A percentile compares a stretch with the other conserved stretches of the same genome.
These are phyloP conservation scores for Pantala flavescens DNA, from an alignment of 1,140 invertebrate species.

Conservation along the genomic window DNA sequence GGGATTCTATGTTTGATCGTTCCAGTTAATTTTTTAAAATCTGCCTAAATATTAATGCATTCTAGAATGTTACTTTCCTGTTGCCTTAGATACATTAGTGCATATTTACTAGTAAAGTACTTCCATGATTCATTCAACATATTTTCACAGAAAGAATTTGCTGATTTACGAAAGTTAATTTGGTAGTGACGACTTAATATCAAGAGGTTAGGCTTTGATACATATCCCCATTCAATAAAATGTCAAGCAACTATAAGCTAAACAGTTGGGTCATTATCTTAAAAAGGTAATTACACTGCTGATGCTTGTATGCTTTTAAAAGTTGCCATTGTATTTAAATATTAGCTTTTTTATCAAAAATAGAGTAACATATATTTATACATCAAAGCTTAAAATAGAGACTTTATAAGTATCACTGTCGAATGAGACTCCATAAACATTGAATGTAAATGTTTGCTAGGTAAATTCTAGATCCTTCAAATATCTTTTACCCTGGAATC, in stretches of 20 bases:
- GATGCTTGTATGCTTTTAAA: not conserved
- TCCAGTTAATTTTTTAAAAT: not conserved
- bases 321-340: not conserved
- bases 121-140: not conserved
- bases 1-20: not conserved
- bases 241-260: not conserved
- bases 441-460: not conserved
- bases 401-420: not conserved
- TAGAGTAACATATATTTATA: conserved; percentile 4
- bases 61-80: not conserved
- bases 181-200: not conserved
- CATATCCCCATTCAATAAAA: not conserved
- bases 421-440: not conserved
- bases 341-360: not conserved
- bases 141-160: not conserved
- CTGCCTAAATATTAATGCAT: not conserved
- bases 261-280: not conserved
- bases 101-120: not conserved
- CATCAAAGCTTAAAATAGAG: not conserved
- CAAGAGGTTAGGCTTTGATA: not conserved
- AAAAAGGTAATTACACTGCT: not conserved
- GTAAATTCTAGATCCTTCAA: not conserved
- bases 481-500: not conserved
- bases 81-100: not conserved
- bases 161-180: not conserved